A percentile compares a stretch with the other conserved stretches of the same genome.
These are phyloP conservation scores for Aldrovandia affinis DNA, from an alignment of 2,797 vertebrate species.

Conservation along the genomic window DNA sequence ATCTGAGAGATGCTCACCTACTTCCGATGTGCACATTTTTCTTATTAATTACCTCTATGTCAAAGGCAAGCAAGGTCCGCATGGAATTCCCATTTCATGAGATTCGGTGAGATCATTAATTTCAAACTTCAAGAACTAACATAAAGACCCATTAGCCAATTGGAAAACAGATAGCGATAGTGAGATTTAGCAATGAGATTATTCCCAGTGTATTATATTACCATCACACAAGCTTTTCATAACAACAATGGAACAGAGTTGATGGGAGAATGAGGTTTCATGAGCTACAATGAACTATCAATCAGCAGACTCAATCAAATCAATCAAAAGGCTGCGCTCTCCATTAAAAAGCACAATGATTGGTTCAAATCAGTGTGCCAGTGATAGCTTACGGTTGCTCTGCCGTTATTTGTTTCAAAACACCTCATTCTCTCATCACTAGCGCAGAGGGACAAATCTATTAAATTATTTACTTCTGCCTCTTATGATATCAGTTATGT, in stretches of 20 bases:
- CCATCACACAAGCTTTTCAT: neutral
- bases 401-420: too few relatives aligned
- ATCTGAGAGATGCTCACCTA: conserved; percentile 47
- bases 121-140: conserved; percentile 42
- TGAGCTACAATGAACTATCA: too few relatives aligned
- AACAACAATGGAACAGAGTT: neutral
- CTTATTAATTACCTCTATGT: conserved; percentile 50
- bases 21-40: conserved; percentile 55
- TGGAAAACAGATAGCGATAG: conserved; percentile 35
- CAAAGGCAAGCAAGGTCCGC: conserved; percentile 43
- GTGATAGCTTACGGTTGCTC: too few relatives aligned
- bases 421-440: too few relatives aligned
- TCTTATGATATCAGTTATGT: neutral
- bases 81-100: conserved; percentile 43
- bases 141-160: conserved; percentile 16
- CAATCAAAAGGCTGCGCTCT: too few relatives aligned
- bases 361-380: too few relatives aligned
- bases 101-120: conserved; percentile 42
- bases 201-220: neutral
- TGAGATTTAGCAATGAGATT: conserved; percentile 28
- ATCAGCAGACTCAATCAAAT: too few relatives aligned
- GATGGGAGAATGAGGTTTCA: too few relatives aligned
- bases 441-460: neutral
- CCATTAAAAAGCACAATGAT: too few relatives aligned
- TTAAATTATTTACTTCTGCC: neutral